These are phyloP conservation scores for Holacanthella duospinosa DNA, from an alignment of 2,888 invertebrate genomes.

Conservation along the genomic window DNA sequence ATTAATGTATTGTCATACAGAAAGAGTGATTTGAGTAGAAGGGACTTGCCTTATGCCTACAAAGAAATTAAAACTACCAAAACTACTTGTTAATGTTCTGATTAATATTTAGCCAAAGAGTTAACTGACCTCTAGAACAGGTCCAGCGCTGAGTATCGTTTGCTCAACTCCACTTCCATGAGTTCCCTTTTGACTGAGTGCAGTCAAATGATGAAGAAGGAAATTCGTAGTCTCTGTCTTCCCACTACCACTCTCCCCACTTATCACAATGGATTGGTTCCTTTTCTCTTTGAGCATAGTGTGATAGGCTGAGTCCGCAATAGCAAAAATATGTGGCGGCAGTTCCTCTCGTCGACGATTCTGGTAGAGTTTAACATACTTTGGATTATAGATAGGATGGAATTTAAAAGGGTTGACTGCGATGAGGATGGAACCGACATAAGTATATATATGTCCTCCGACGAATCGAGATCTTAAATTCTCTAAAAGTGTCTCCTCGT, in stretches of 20 bases:
- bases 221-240: constrained; percentile 96
- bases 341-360: constrained; percentile 81
- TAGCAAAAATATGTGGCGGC: constrained; percentile 93
- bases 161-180: constrained; percentile 94
- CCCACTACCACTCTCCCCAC: constrained; percentile 89
- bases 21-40: too few species aligned
- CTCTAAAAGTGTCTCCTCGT: constrained; percentile 82
- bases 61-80: too few species aligned
- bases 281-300: constrained; percentile 82
- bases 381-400: constrained; percentile 95
- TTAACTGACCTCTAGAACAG: constrained; percentile 65
- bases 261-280: constrained; percentile 91
- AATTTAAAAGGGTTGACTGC: constrained; percentile 57
- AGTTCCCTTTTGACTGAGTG: constrained; percentile 84
- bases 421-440: constrained; percentile 88
- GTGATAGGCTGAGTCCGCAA: constrained; percentile 87
- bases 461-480: constrained; percentile 79
- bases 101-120: background rate
- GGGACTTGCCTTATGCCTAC: too few species aligned
- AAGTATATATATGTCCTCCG: constrained; percentile 89
- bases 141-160: constrained; percentile 89
- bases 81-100: too few species aligned
- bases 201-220: constrained; percentile 85
- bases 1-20: too few species aligned
- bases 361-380: constrained; percentile 91